Base-by-base conservation (phyloP, 64 coral and sea anemone species). In the Porites lutea region DNA sequence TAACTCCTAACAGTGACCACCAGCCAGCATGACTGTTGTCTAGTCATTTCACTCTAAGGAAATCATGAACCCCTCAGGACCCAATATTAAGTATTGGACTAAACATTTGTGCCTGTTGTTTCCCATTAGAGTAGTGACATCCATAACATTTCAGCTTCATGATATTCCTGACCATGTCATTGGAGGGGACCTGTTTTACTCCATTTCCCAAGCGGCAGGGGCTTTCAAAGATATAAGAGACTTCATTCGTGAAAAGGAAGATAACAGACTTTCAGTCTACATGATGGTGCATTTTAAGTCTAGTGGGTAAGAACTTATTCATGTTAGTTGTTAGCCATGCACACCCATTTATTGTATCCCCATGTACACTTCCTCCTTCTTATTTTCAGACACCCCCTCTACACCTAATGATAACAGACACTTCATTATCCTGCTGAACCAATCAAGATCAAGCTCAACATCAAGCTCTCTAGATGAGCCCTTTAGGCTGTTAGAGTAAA, bases 201-300 rank as follows among this genome's bases (percentile, higher is more conserved):
- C 95, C 5, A 65, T 89, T 13, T 89, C 86, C 52, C 72, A 83
- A 69, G 94, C 90, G 18, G 20, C 76, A 11, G 19, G 67, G 20
- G 90, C 91, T 3, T 76, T 92, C 22, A 92, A 92, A 70, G 19
- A 52, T 21, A 88, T 82, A 10, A 72, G 90, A 61, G 70, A 92
- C 65, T 88, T 92, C 19, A 15, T 82, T 48, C 75, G 63, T 48
- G 69, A 85, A 19, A 86, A 72, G 18, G 62, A 27, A 47, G 94
- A 96, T 10, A 92, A 89, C 13, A 88, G 86, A 6, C 59, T 96
- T 16, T 89, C 75, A 59, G 80, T 96, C 16, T 96, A 96, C 43
- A 89, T 96, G 86, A 77, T 96, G 77, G 23, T 92, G 47, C 90
- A 92, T 23, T 60, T 89, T 13, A 78, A 86, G 48, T 27, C 19